Conservation (phyloP, 2,888 invertebrate species). For the Sinhomidia bicolor region DNA sequence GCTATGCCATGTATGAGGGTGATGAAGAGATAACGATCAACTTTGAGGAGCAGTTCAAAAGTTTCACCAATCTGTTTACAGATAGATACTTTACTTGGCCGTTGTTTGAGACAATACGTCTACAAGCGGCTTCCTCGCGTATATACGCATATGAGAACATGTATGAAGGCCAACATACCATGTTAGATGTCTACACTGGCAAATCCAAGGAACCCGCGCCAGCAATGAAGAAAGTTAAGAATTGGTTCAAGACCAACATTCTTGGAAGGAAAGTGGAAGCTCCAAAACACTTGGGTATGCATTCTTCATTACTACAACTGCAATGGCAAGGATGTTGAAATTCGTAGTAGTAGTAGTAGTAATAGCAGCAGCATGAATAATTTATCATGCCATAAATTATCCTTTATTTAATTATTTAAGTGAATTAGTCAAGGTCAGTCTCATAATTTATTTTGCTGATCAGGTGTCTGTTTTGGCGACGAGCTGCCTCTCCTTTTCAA, state of each 20-base stretch:
- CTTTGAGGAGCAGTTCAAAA: constrained; percentile 76
- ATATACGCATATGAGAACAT: constrained; percentile 83
- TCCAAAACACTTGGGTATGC: constrained; percentile 73
- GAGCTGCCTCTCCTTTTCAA: constrained; percentile 84
- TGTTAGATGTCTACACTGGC: constrained; percentile 82
- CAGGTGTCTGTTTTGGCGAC: constrained; percentile 83
- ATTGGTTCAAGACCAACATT: constrained; percentile 77
- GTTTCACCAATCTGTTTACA: constrained; percentile 73
- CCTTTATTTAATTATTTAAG: not conserved
- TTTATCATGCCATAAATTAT: not conserved
- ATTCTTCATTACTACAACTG: not conserved
- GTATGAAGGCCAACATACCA: constrained; percentile 83
- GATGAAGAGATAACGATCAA: constrained; percentile 66
- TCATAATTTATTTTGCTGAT: constrained; percentile 68
- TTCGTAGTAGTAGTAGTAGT: not conserved
- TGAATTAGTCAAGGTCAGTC: constrained; percentile 28
- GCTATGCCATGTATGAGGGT: constrained; percentile 33
- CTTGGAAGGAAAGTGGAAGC: constrained; percentile 71
- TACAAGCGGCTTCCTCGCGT: constrained; percentile 79
- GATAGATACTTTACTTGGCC: constrained; percentile 71
- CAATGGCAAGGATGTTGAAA: not conserved
- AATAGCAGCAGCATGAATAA: not conserved
- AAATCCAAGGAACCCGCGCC: constrained; percentile 76
- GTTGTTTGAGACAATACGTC: constrained; percentile 59
- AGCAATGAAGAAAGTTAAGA: constrained; percentile 72